Evolutionary conservation across 2,888 invertebrate species (phyloP), one percentile per base, ranked within the genome.

Genomic region (Dimorphilus gyrociliatus): DNA sequence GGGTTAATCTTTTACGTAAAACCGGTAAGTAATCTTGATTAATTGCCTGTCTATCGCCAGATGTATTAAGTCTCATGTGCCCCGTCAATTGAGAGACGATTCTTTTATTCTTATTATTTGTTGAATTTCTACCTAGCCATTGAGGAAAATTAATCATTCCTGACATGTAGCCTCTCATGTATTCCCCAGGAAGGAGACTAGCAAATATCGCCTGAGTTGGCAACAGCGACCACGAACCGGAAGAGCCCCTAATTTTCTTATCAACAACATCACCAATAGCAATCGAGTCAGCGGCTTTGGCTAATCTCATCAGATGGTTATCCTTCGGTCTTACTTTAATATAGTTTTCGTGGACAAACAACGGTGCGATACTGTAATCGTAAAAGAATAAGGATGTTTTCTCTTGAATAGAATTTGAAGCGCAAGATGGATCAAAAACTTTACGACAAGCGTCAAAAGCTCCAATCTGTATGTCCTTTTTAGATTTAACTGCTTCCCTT

Each of bases 321-420:
- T 44, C 49, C 7, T 45, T 50, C 0, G 86, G 85, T n/a, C 66
- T 61, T 1, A 81, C 82, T 36, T 71, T 71, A 13, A 82, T 64
- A 63, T 97, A 99, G 64, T 94, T 97, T 61, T 99, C 94, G 50
- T 94, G 90, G 0, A 97, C 86, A 65, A 99, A 97, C 10, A 99
- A 68, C 2, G 92, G 85, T n/a, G 78, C 77, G 40, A 97, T 71
- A 50, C 77, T 84, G 66, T 97, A 99, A 68, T 99, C 97, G 51
- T 82, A 77, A 66, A 94, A 99, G 67, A 94, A 99, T 32, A 97
- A 67, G 55, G 81, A 80, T 33, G 76, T 74, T 60, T 79, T 85
- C 53, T 90, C 86, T 41, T 72, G 41, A 6, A 60, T 26, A 1
- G 53, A 48, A 55, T 59, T 60, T 19, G 46, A 42, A 3, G 46